Conservation (phyloP, 2,113 vertebrate genomes). For the Eretmochelys imbricata region DNA sequence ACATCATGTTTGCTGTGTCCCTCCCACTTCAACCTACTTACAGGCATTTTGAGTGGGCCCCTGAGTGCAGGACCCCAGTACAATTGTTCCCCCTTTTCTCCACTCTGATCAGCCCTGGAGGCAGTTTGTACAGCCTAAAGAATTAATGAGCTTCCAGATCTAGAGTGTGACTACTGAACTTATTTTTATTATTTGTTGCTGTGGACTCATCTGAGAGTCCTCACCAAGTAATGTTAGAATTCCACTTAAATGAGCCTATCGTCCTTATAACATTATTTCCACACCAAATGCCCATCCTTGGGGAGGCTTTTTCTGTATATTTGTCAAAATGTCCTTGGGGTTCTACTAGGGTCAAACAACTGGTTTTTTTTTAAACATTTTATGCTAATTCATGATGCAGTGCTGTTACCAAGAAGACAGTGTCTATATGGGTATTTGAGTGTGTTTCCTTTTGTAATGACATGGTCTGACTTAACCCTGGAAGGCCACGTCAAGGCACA, state of each 20-base stretch:
- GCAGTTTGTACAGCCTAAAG: background rate
- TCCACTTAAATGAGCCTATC: background rate
- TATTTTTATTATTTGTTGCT: background rate
- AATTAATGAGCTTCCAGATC: background rate
- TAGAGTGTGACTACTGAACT: constrained; percentile 8
- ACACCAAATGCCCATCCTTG: background rate
- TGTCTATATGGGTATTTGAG: background rate
- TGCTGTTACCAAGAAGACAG: background rate
- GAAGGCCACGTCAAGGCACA: background rate
- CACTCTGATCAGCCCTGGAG: no score
- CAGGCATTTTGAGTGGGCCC: no score
- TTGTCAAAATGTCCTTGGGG: background rate
- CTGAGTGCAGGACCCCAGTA: no score
- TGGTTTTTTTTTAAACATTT: background rate
- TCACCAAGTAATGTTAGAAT: background rate
- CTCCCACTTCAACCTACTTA: no score
- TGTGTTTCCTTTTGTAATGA: background rate
- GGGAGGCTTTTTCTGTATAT: background rate
- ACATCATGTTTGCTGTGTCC: no score
- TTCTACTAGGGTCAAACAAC: background rate
- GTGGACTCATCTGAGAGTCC: background rate
- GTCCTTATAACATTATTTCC: background rate
- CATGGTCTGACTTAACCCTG: background rate
- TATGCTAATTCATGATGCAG: background rate
- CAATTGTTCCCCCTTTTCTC: no score